A percentile compares a stretch with the other conserved stretches of the same genome.
These are phyloP conservation scores for Diarsia mendica DNA, from an alignment of 2,888 invertebrate genomes.

Conservation along the genomic window DNA sequence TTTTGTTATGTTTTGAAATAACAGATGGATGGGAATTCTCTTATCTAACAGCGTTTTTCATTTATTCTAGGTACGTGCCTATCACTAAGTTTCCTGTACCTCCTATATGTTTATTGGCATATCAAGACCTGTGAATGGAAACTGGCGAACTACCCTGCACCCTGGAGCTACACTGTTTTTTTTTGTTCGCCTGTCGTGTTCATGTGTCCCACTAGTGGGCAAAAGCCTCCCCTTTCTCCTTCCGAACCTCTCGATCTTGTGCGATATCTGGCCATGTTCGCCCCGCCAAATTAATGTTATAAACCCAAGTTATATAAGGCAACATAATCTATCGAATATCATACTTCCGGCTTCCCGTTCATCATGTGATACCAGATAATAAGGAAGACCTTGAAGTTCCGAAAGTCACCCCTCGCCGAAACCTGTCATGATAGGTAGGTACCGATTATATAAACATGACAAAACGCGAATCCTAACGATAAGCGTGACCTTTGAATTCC, in stretches of 20 bases:
- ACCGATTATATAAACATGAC: conserved; percentile 38
- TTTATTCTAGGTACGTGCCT: background rate
- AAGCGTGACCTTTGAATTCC: conserved; percentile 52
- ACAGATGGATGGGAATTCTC: background rate
- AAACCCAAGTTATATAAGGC: background rate
- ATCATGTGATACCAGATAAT: conserved; percentile 24
- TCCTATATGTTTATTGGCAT: background rate
- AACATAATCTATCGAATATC: conserved; percentile 3
- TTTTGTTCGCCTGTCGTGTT: no score
- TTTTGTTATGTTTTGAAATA: background rate
- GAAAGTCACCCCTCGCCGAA: conserved; percentile 39
- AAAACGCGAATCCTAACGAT: conserved; percentile 35
- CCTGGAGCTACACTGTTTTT: background rate
- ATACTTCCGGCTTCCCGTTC: conserved; percentile 12
- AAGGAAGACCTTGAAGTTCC: conserved; percentile 44
- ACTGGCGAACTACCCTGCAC: background rate
- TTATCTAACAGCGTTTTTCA: background rate
- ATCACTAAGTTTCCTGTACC: background rate
- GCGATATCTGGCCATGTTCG: no score
- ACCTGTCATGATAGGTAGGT: conserved; percentile 10
- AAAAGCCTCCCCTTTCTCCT: no score
- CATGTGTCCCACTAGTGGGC: no score
- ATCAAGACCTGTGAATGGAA: background rate
- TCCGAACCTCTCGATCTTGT: no score
- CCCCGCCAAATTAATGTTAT: no score